A percentile compares a stretch with the other conserved stretches of the same genome.
phyloP scores from a whole-genome alignment of 2,113 vertebrate species.

The Rhea pennata region DNA sequence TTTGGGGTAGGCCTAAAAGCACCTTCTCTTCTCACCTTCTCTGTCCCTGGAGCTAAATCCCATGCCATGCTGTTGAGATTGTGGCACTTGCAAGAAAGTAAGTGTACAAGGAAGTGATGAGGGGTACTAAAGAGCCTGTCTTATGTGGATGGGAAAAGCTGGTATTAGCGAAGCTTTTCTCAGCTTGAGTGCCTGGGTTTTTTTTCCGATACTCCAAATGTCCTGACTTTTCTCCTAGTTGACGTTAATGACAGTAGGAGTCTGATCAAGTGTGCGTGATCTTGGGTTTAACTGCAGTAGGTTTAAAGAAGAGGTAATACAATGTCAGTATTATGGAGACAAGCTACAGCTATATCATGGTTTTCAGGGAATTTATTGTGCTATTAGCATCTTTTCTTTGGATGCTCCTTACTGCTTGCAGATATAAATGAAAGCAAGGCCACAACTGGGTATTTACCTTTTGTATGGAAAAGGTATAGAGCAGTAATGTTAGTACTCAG shows the following conservation, averaged over 20 bases:
- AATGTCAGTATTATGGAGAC: not conserved
- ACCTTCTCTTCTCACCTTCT: rapidly evolving
- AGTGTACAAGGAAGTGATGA: not conserved
- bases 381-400: not conserved
- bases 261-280: not conserved
- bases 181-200: not conserved
- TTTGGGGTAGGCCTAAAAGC: not conserved
- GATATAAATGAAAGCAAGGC: not conserved
- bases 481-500: not conserved
- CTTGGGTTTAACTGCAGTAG: not conserved
- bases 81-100: not conserved
- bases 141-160: not conserved
- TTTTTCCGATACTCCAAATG: not conserved
- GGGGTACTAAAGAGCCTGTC: not conserved
- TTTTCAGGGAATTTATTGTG: not conserved
- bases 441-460: not conserved
- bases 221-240: not conserved
- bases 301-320: not conserved
- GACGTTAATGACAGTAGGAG: not conserved
- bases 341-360: not conserved
- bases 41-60: not conserved
- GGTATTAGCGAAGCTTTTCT: not conserved
- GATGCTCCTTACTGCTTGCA: not conserved
- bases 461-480: not conserved
- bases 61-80: not conserved